Percentiles rank a stretch among this genome's conserved stretches.
Conservation (phyloP, 2,113 vertebrate species). For the Paradisaea rubra region DNA sequence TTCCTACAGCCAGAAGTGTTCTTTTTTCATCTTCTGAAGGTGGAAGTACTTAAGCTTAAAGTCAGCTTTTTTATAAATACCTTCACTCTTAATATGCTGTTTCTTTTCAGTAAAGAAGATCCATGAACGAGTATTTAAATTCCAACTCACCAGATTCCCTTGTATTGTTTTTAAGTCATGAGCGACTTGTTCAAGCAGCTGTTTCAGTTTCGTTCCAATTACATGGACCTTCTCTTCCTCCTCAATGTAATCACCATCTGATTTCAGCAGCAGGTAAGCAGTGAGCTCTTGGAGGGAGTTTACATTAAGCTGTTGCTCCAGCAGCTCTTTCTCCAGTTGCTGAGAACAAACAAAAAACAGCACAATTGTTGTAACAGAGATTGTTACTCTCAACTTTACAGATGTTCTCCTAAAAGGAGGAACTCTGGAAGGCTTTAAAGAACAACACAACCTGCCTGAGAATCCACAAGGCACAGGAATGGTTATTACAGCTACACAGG, state of each 20-base stretch:
- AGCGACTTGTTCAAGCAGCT: constrained; percentile 76
- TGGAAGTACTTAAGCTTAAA: neutral
- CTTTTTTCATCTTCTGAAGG: neutral
- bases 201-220: constrained; percentile 78
- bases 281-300: constrained; percentile 79
- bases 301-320: constrained; percentile 67
- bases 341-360: constrained; percentile 33
- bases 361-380: too few species aligned
- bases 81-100: neutral
- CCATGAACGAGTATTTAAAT: neutral
- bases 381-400: neutral
- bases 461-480: neutral
- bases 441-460: neutral
- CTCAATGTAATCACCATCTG: constrained; percentile 73
- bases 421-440: neutral
- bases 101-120: neutral
- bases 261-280: constrained; percentile 76
- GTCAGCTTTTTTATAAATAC: neutral
- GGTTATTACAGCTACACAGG: neutral
- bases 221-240: constrained; percentile 87
- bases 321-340: constrained; percentile 81
- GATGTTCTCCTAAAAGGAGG: neutral
- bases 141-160: constrained; percentile 71
- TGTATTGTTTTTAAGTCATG: constrained; percentile 68
- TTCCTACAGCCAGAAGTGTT: neutral